These are phyloP conservation scores for Upupa epops DNA, from an alignment of 2,113 vertebrate species.

Conservation along the genomic window DNA sequence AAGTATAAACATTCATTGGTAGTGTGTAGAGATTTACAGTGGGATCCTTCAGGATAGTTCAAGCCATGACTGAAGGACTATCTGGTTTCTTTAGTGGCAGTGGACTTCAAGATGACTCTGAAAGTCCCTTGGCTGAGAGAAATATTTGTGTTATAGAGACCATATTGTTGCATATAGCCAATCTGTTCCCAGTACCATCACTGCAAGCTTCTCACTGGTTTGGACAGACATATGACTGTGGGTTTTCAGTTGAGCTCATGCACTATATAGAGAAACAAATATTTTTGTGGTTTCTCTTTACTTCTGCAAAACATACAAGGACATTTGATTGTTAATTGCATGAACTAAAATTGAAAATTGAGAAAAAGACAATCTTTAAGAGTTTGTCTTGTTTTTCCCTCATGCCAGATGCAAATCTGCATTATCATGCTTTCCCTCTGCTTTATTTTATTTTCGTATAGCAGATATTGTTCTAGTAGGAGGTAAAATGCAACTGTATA, in stretches of 20 bases:
- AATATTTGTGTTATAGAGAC: neutral
- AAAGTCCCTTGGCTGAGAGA: neutral
- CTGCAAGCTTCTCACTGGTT: neutral
- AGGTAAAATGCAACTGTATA: neutral
- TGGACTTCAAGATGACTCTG: neutral
- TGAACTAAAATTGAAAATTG: neutral
- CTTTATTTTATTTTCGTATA: neutral
- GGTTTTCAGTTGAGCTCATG: neutral
- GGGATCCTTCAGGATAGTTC: neutral
- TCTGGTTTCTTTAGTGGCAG: neutral
- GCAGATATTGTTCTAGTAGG: neutral
- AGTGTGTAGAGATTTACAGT: neutral
- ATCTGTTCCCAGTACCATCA: neutral
- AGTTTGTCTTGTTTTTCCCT: neutral
- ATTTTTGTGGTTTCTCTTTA: neutral
- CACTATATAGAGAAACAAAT: neutral
- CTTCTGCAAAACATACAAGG: neutral
- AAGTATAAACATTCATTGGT: neutral
- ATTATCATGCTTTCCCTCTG: neutral
- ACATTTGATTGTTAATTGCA: neutral
- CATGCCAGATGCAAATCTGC: neutral
- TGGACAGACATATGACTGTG: accelerated
- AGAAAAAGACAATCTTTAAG: neutral
- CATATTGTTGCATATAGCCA: neutral
- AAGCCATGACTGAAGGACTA: neutral